phyloP scores from a whole-genome alignment of 2,113 vertebrate species.

The Scalopus aquaticus region DNA sequence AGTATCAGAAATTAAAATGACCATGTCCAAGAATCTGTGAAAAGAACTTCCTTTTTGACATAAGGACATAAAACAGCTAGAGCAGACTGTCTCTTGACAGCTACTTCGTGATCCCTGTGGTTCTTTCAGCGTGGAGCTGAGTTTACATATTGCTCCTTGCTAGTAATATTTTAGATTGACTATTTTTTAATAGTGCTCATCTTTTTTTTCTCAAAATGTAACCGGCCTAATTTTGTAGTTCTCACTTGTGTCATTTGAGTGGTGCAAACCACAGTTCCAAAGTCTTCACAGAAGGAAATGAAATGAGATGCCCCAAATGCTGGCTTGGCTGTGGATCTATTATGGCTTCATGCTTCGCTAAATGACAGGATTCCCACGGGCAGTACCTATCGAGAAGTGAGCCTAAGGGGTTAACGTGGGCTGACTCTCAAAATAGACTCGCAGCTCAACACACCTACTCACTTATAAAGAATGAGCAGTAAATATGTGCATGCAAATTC shows the following conservation, averaged over 20 bases:
- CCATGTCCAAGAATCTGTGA: neutral
- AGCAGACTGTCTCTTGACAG: neutral
- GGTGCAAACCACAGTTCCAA: conserved; percentile 18
- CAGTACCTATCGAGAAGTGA: neutral
- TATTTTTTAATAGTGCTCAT: neutral
- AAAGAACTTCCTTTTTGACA: conserved; percentile 45
- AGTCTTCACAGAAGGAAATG: neutral
- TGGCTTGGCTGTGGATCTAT: neutral
- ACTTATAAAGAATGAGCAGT: conserved; percentile 41
- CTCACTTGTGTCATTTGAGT: neutral
- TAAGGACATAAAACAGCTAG: conserved; percentile 19
- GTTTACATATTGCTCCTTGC: neutral
- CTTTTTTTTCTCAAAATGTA: neutral
- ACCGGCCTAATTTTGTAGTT: conserved; percentile 27
- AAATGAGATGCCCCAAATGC: neutral
- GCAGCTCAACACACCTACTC: conserved; percentile 50
- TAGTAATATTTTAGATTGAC: neutral
- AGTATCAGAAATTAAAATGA: conserved; percentile 32
- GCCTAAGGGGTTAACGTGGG: conserved; percentile 50
- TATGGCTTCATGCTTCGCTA: neutral
- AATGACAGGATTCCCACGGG: conserved; percentile 26
- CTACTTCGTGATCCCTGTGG: neutral
- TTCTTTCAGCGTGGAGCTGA: neutral
- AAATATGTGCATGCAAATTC: conserved; percentile 42
- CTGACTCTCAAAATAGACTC: conserved; percentile 60